These are phyloP conservation scores for Geococcyx californianus DNA, from an alignment of 2,113 vertebrate genomes.

Conservation along the genomic window DNA sequence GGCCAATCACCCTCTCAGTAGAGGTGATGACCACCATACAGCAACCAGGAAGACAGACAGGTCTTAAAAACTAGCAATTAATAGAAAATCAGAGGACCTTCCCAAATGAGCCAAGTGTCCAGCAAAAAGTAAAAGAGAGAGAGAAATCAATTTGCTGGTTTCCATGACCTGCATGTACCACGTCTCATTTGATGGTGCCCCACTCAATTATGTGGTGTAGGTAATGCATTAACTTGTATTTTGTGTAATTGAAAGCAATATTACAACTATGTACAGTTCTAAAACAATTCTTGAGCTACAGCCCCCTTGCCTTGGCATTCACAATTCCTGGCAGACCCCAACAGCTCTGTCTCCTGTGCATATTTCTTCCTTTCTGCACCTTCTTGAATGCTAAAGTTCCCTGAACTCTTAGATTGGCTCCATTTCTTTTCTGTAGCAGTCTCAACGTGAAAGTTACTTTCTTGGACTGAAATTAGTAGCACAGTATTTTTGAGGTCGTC, in stretches of 20 bases:
- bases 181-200: rapidly evolving
- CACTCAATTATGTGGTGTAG: neutral
- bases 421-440: neutral
- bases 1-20: too few relatives aligned
- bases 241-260: neutral
- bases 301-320: neutral
- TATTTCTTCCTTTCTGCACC: neutral
- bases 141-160: neutral
- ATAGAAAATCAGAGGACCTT: neutral
- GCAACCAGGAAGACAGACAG: neutral
- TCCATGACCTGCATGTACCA: neutral
- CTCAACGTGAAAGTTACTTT: neutral
- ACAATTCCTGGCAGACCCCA: neutral
- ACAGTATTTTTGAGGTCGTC: neutral
- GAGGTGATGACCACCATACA: neutral
- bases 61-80: neutral
- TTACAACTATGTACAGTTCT: neutral
- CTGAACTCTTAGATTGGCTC: neutral
- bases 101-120: neutral
- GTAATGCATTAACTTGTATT: neutral
- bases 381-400: neutral
- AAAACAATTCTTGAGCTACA: neutral
- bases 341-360: neutral
- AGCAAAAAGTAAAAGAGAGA: neutral
- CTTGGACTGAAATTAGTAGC: neutral